These are phyloP conservation scores for Coleophora flavipennella DNA, from an alignment of 2,888 invertebrate genomes.

Conservation along the genomic window DNA sequence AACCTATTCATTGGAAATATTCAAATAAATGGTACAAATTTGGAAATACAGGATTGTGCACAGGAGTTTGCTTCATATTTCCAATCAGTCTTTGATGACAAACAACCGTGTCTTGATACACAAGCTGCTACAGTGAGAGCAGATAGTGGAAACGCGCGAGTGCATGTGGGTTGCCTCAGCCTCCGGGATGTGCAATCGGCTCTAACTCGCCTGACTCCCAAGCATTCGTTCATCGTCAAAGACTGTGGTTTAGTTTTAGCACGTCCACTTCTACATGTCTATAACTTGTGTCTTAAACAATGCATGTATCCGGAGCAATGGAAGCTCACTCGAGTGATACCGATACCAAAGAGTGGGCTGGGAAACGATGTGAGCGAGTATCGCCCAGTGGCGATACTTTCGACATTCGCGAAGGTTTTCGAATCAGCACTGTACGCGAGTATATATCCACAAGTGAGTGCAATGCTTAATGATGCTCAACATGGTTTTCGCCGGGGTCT, in stretches of 20 bases:
- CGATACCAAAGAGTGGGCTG: constrained; percentile 9
- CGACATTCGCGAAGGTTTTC: constrained; percentile 9
- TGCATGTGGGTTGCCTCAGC: no score
- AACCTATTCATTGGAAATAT: no score
- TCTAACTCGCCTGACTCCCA: no score
- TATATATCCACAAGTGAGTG: neutral
- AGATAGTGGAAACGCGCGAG: no score
- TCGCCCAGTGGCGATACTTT: constrained; percentile 8
- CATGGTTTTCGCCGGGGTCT: constrained; percentile 4
- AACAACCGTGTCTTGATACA: no score
- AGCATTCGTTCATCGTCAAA: constrained; percentile 2
- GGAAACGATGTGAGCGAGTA: constrained; percentile 3
- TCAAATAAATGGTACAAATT: no score
- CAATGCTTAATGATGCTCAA: constrained; percentile 1
- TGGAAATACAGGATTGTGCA: no score
- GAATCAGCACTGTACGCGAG: neutral
- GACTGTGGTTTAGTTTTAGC: constrained; percentile 5
- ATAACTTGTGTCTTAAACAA: constrained; percentile 3
- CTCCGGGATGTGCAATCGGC: no score
- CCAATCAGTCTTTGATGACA: neutral
- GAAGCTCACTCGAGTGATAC: constrained; percentile 9
- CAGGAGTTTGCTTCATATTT: no score
- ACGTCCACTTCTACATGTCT: constrained; percentile 7
- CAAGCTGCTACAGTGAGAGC: no score
- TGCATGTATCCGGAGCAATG: constrained; percentile 5